phyloP scores from a whole-genome alignment of 2,888 invertebrate genomes.

The Eupeodes luniger region DNA sequence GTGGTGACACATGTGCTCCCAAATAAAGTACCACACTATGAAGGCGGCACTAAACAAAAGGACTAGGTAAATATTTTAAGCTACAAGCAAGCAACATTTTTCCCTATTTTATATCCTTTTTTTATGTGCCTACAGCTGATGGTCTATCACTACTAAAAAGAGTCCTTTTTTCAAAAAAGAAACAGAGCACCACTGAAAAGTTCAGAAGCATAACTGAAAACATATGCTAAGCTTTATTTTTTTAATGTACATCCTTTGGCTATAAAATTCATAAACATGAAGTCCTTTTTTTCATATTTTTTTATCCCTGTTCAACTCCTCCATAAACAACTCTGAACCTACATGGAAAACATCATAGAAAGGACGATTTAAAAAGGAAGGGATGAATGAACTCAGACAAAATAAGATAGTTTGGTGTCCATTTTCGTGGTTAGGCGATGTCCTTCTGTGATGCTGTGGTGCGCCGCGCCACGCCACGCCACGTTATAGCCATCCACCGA shows the following conservation, averaged over 20 bases:
- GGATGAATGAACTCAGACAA: conserved; percentile 71
- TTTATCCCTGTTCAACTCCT: conserved; percentile 25
- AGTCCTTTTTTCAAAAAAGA: not conserved
- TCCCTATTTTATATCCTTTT: conserved; percentile 34
- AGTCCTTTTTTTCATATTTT: not conserved
- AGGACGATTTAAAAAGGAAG: conserved; percentile 22
- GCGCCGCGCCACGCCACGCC: no score
- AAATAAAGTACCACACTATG: conserved; percentile 28
- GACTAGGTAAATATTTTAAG: conserved; percentile 69
- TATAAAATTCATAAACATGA: conserved; percentile 27
- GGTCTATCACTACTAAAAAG: conserved; percentile 9
- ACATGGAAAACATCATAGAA: not conserved
- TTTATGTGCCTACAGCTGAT: conserved; percentile 23
- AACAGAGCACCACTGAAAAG: conserved; percentile 7
- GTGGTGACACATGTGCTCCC: conserved; percentile 56
- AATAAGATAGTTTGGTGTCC: conserved; percentile 52
- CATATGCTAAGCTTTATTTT: conserved; percentile 45
- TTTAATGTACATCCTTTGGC: conserved; percentile 13
- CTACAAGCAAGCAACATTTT: conserved; percentile 29
- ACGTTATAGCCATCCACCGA: not conserved
- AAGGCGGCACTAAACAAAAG: conserved; percentile 47
- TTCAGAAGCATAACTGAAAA: conserved; percentile 17
- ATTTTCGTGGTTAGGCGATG: conserved; percentile 55
- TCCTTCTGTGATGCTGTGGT: conserved; percentile 2
- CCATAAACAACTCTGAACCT: conserved; percentile 27